Percentiles rank a stretch among this genome's conserved stretches.
These are phyloP conservation scores for Eubasilissa regina DNA, from an alignment of 1,140 invertebrate genomes.

Conservation along the genomic window DNA sequence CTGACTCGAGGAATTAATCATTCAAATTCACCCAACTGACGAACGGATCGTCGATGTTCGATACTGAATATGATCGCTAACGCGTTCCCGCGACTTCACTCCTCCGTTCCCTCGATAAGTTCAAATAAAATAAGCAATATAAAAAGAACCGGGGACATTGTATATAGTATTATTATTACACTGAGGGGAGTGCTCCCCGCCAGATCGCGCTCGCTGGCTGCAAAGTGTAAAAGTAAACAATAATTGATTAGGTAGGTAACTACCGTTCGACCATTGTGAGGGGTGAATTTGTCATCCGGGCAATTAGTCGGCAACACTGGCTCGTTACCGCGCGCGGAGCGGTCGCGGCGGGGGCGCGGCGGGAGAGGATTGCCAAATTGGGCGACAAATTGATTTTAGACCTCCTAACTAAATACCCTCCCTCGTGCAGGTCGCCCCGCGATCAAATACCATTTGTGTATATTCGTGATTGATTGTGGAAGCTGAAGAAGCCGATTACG, in stretches of 20 bases:
- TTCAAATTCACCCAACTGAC: too few relatives aligned
- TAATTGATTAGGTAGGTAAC: constrained; percentile 49
- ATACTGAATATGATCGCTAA: too few relatives aligned
- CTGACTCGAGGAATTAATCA: too few relatives aligned
- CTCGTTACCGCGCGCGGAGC: constrained; percentile 14
- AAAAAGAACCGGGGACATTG: background rate
- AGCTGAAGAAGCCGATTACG: constrained; percentile 12
- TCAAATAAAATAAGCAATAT: too few relatives aligned
- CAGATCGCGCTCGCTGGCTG: background rate
- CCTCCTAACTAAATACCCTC: constrained; percentile 36
- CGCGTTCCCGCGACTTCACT: too few relatives aligned
- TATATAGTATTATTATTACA: too few relatives aligned
- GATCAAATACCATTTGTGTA: constrained; percentile 27
- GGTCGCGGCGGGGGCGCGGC: background rate
- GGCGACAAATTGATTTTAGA: constrained; percentile 56
- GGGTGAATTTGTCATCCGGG: constrained; percentile 49
- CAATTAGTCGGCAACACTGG: constrained; percentile 51
- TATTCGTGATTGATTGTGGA: constrained; percentile 30
- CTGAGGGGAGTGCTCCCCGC: background rate
- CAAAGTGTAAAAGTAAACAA: constrained; percentile 43
- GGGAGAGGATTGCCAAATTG: constrained; percentile 47
- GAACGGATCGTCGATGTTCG: too few relatives aligned
- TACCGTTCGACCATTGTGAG: constrained; percentile 48
- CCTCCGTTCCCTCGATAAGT: too few relatives aligned
- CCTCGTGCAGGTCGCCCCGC: constrained; percentile 14